phyloP scores from a whole-genome alignment of 2,888 invertebrate genomes.

The Melanostoma mellinum region DNA sequence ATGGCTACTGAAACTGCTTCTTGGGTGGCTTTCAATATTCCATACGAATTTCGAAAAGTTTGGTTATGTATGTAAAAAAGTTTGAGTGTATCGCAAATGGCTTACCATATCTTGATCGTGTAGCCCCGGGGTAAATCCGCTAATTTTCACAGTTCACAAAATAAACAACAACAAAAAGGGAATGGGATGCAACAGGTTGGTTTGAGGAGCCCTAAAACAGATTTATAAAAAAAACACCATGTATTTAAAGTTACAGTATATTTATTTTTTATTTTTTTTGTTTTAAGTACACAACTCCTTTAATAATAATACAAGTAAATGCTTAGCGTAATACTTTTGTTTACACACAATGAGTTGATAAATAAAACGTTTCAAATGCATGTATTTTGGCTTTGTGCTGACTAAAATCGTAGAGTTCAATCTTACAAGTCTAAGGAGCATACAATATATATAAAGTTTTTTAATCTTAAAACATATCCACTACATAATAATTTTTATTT shows the following conservation, averaged over 20 bases:
- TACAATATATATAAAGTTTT: constrained; percentile 35
- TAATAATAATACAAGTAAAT: constrained; percentile 57
- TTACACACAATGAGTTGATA: constrained; percentile 51
- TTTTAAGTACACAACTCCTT: constrained; percentile 68
- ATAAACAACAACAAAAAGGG: too few relatives aligned
- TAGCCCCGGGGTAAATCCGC: too few relatives aligned
- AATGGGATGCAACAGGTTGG: too few relatives aligned
- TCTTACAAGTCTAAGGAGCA: constrained; percentile 39
- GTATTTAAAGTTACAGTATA: background rate
- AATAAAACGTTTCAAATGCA: constrained; percentile 58
- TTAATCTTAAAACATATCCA: constrained; percentile 23
- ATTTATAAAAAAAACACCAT: background rate
- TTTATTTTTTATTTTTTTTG: constrained; percentile 38
- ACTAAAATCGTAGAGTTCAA: constrained; percentile 54
- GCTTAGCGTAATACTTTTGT: constrained; percentile 58
- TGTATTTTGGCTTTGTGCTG: constrained; percentile 62
- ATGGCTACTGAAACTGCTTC: too few relatives aligned
- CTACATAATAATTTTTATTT: constrained; percentile 55
- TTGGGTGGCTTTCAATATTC: too few relatives aligned
- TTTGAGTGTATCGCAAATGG: too few relatives aligned
- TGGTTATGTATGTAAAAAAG: too few relatives aligned
- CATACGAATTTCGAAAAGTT: too few relatives aligned
- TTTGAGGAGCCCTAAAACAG: too few relatives aligned
- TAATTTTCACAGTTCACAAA: too few relatives aligned
- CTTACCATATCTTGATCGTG: too few relatives aligned